Evolutionary conservation across 2,888 invertebrate genomes (phyloP).

Genomic region (Chaetogeoica ovagalla): DNA sequence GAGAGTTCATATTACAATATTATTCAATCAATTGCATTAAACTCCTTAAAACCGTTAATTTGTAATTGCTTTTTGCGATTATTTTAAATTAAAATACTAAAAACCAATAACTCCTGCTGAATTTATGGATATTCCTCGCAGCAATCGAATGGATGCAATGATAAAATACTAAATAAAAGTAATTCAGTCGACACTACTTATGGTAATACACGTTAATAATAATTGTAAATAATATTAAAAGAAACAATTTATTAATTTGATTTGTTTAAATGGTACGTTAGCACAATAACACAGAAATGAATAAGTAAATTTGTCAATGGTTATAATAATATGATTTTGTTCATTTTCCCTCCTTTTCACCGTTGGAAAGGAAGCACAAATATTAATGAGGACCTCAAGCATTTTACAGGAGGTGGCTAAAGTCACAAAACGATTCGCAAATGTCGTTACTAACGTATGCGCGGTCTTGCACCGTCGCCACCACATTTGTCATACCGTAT

Average conservation of each 20-base stretch:
- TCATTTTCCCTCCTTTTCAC: conserved; percentile 5
- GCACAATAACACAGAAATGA: conserved; percentile 26
- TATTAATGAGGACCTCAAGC: conserved; percentile 36
- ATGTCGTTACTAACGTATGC: conserved; percentile 48
- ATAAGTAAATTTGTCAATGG: conserved; percentile 31
- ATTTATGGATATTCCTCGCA: conserved; percentile 8
- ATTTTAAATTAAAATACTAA: conserved; percentile 11
- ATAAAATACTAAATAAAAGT: conserved; percentile 28
- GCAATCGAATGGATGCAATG: not conserved
- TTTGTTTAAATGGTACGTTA: conserved; percentile 12
- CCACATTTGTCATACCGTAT: conserved; percentile 55
- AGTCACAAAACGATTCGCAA: conserved; percentile 43
- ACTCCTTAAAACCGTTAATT: conserved; percentile 6
- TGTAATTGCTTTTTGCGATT: not conserved
- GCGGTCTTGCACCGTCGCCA: conserved; percentile 54
- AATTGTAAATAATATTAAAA: conserved; percentile 22
- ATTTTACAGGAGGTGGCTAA: conserved; percentile 47
- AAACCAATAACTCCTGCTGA: not conserved
- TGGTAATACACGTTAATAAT: conserved; percentile 32
- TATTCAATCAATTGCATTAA: conserved; percentile 23
- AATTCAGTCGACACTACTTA: conserved; percentile 47
- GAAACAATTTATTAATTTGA: conserved; percentile 30
- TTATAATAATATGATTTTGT: conserved; percentile 27
- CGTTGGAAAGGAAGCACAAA: conserved; percentile 2
- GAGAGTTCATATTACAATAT: conserved; percentile 12